These are phyloP conservation scores for Capreolus pygargus DNA, from an alignment of 2,113 vertebrate species.

Conservation along the genomic window DNA sequence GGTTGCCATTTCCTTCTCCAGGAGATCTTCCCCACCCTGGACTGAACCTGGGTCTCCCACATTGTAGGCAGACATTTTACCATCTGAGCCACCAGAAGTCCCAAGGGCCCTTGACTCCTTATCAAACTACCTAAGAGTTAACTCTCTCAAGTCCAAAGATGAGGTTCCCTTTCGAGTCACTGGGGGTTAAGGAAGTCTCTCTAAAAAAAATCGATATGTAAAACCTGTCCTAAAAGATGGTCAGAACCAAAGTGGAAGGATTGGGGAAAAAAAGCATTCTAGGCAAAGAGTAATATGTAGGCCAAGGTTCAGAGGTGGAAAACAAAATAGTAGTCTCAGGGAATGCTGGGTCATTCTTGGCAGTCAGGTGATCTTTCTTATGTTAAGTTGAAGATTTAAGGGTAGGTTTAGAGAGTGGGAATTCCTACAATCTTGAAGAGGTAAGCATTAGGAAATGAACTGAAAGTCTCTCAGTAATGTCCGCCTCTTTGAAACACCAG, in stretches of 20 bases:
- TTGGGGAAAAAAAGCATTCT: neutral
- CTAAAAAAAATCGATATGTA: neutral
- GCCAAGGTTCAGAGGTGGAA: neutral
- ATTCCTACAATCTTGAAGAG: neutral
- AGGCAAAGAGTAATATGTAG: neutral
- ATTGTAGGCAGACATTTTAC: no score
- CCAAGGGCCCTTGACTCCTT: neutral
- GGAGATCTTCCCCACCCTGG: no score
- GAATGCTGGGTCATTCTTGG: neutral
- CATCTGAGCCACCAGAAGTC: no score
- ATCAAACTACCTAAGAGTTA: neutral
- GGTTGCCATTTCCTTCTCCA: no score
- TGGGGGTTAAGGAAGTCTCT: neutral
- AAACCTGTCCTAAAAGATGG: neutral
- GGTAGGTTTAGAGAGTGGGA: neutral
- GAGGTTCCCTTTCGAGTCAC: neutral
- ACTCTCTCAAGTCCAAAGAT: neutral
- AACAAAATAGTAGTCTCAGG: neutral
- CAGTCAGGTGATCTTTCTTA: neutral
- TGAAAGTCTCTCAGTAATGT: neutral
- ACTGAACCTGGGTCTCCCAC: no score
- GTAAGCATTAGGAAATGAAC: neutral
- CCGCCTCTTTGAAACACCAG: accelerated
- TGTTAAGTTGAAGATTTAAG: neutral
- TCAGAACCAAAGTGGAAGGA: neutral